A percentile compares a stretch with the other conserved stretches of the same genome.
These are phyloP conservation scores for Phaonia tiefii DNA, from an alignment of 2,888 invertebrate genomes.

Conservation along the genomic window DNA sequence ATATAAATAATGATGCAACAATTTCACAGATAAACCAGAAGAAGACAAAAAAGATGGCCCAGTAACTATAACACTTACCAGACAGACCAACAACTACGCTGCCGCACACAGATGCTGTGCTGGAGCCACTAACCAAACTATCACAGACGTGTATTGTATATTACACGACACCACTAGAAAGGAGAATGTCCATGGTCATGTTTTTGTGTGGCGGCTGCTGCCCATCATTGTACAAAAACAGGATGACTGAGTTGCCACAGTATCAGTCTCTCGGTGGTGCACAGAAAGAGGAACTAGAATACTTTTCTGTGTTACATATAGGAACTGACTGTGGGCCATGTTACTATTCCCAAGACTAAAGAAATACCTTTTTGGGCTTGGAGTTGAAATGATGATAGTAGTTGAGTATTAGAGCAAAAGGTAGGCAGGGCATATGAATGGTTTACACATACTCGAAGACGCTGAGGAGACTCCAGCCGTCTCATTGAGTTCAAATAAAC, in stretches of 20 bases:
- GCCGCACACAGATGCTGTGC: neutral
- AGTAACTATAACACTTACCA: conserved; percentile 56
- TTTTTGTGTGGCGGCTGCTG: neutral
- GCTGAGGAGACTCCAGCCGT: no score
- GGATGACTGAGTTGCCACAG: conserved; percentile 55
- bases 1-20: conserved; percentile 65
- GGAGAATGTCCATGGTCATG: conserved; percentile 32
- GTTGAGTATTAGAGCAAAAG: no score
- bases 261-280: no score
- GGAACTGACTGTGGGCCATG: conserved; percentile 2
- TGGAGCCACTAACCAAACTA: neutral
- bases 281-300: conserved; percentile 1
- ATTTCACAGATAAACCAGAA: neutral
- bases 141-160: neutral
- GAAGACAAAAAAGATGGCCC: conserved; percentile 49
- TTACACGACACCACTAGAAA: neutral
- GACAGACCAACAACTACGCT: neutral
- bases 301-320: conserved; percentile 2
- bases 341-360: neutral
- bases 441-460: conserved; percentile 33
- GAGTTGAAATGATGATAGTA: neutral
- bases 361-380: neutral
- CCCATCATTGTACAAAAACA: no score
- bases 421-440: neutral
- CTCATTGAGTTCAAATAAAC: no score